Base-by-base conservation (phyloP, 1,140 invertebrate genomes). In the Rhagoletis pomonella region DNA sequence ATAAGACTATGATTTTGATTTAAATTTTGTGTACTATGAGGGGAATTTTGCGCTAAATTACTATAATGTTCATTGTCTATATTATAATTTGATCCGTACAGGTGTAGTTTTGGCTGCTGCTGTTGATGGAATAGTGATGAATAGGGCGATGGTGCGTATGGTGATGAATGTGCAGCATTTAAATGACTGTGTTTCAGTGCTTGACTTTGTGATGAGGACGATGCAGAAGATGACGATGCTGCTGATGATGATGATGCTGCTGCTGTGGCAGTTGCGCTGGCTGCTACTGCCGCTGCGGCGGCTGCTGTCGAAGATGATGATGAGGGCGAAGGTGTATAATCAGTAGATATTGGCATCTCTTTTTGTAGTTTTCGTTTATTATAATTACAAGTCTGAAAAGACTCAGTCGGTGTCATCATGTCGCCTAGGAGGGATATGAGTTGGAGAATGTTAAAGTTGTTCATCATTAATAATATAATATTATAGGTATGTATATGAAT, bases 131-230 rank as follows among this genome's bases (percentile, higher is more conserved):
- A 81, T 81, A 81, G 17, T 12, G 73, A 19, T 29, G 73, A 58
- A 55, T 81, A 81, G 85, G 85, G 81, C 81, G 77, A 85, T 67
- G 67, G 85, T 19, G 62, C 6, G 67, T 81, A 87, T 65, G 87
- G n/a, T 81, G 55, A 81, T 55, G 50, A 47, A 47, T 73, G 39
- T 59, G 64, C 29, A 50, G 60, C 47, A 81, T 81, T 81, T 81
- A 81, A 81, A 55, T 81, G 73, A 81, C 73, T 55, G 17, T 81
- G 73, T 29, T 50, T 81, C 44, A 55, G 10, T 42, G 39, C 12
- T 87, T 81, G 60, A 87, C 59, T 64, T 67, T 85, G 81, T 87
- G 87, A 87, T 85, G 87, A 59, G 73, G 84, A 87, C 77, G 87
- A 55, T 85, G 87, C 29, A 55, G 73, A 73, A 62, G 86, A 12